A percentile compares a stretch with the other conserved stretches of the same genome.
phyloP scores from a whole-genome alignment of 2,888 invertebrate genomes.

The Drosophila infuscata region DNA sequence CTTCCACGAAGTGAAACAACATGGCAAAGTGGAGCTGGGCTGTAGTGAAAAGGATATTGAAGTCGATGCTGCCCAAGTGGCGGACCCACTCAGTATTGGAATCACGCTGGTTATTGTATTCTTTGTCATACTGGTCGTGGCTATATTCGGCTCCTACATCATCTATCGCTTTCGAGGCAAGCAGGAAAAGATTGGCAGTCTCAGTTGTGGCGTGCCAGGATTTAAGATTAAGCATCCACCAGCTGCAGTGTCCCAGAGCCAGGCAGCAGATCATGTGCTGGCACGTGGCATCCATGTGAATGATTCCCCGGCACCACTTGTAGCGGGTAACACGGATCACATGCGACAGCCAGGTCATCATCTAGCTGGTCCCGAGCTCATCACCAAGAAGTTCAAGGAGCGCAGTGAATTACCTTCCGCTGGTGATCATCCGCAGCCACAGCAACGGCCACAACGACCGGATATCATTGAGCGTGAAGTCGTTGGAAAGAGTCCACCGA shows the following conservation, averaged over 20 bases:
- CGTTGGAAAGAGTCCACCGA: slow-evolving; percentile 92
- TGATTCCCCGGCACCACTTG: slow-evolving; percentile 86
- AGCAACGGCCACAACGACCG: slow-evolving; percentile 93
- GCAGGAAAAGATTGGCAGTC: slow-evolving; percentile 91
- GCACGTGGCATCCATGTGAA: slow-evolving; percentile 89
- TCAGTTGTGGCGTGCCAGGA: slow-evolving; percentile 88
- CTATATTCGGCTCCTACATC: slow-evolving; percentile 95
- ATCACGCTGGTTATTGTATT: slow-evolving; percentile 97
- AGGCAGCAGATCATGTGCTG: slow-evolving; percentile 88
- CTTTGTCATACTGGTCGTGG: slow-evolving; percentile 95
- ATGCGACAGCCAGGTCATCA: slow-evolving; percentile 86
- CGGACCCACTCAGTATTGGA: slow-evolving; percentile 96
- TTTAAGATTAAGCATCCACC: slow-evolving; percentile 92
- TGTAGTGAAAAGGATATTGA: slow-evolving; percentile 90
- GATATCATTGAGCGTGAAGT: slow-evolving; percentile 97
- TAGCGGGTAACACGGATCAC: slow-evolving; percentile 86
- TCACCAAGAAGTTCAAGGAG: slow-evolving; percentile 95
- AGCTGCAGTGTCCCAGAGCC: slow-evolving; percentile 89
- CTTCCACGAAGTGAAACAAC: slow-evolving; percentile 89
- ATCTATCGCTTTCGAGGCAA: slow-evolving; percentile 95
- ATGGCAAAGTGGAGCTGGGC: slow-evolving; percentile 91
- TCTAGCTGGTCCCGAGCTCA: slow-evolving; percentile 93
- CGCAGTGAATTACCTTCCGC: slow-evolving; percentile 89
- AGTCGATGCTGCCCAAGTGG: slow-evolving; percentile 91
- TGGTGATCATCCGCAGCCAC: slow-evolving; percentile 87